phyloP scores from a whole-genome alignment of 2,113 vertebrate genomes.

The Tupaia tana region DNA sequence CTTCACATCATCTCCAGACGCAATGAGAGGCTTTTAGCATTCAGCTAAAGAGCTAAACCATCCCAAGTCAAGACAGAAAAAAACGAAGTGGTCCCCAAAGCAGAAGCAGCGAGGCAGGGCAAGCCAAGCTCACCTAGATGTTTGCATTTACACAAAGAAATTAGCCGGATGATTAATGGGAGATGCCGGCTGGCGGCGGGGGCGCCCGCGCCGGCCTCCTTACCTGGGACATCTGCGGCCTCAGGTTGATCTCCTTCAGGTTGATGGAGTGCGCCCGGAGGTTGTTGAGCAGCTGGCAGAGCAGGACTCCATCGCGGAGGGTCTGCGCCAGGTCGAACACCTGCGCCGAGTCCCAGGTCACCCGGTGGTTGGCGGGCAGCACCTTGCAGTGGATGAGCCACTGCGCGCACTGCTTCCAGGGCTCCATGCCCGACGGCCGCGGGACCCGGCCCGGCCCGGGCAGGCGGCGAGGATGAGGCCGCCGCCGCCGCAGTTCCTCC shows the following conservation, averaged over 20 bases:
- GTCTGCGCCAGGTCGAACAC: conserved; percentile 98
- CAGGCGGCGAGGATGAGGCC: not conserved
- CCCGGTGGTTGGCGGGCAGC: conserved; percentile 95
- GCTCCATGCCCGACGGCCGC: conserved; percentile 90
- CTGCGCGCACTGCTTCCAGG: conserved; percentile 96
- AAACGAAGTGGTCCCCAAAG: not conserved
- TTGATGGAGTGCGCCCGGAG: conserved; percentile 93
- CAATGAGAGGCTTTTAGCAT: not conserved
- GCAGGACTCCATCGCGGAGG: conserved; percentile 95
- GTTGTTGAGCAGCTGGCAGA: conserved; percentile 98
- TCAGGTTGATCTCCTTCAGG: conserved; percentile 97
- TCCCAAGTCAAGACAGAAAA: not conserved
- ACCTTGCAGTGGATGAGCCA: conserved; percentile 97
- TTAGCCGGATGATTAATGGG: conserved; percentile 66
- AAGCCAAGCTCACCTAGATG: conserved; percentile 37
- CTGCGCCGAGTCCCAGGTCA: conserved; percentile 97
- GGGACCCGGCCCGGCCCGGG: not conserved
- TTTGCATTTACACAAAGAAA: conserved; percentile 83
- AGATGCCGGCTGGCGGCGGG: conserved; percentile 26
- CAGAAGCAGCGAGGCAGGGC: conserved; percentile 4
- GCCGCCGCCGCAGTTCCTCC: not conserved
- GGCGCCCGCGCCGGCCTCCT: conserved; percentile 39
- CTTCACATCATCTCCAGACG: not conserved
- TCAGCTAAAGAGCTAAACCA: not conserved
- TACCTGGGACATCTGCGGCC: conserved; percentile 99